Percentiles rank a stretch among this genome's conserved stretches.
Conservation (phyloP, 2,113 vertebrate genomes). For the Cichladusa arquata region DNA sequence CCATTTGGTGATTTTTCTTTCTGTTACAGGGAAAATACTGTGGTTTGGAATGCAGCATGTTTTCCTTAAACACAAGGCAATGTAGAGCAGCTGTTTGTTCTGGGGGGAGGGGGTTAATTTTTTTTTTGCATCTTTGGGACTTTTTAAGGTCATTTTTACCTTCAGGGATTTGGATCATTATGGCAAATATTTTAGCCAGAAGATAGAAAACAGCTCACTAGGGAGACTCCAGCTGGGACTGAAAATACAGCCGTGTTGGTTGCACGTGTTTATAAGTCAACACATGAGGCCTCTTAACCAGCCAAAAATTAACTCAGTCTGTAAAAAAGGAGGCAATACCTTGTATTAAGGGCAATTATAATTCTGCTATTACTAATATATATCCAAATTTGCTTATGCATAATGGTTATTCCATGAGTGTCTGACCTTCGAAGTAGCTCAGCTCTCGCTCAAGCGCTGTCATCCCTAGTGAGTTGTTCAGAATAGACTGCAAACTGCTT, state of each 20-base stretch:
- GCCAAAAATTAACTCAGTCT: not conserved
- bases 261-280: not conserved
- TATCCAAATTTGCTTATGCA: not conserved
- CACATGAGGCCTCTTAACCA: not conserved
- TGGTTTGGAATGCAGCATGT: not conserved
- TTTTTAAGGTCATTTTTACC: not conserved
- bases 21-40: not conserved
- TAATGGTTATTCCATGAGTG: not conserved
- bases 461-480: not conserved
- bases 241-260: not conserved
- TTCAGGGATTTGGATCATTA: constrained; percentile 24
- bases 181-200: constrained; percentile 36
- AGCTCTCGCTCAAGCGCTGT: not conserved
- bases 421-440: not conserved
- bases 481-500: constrained; percentile 36
- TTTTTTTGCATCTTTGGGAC: not conserved
- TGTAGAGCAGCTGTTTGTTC: not conserved
- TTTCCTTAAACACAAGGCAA: not conserved
- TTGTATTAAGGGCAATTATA: not conserved
- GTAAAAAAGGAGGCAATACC: not conserved
- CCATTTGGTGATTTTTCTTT: not conserved
- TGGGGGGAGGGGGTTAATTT: not conserved
- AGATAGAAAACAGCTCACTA: constrained; percentile 15
- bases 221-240: constrained; percentile 30
- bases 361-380: not conserved